Evolutionary conservation across 2,888 invertebrate genomes (phyloP), one percentile per base, ranked within the genome.

Genomic region (Eupithecia inturbata): DNA sequence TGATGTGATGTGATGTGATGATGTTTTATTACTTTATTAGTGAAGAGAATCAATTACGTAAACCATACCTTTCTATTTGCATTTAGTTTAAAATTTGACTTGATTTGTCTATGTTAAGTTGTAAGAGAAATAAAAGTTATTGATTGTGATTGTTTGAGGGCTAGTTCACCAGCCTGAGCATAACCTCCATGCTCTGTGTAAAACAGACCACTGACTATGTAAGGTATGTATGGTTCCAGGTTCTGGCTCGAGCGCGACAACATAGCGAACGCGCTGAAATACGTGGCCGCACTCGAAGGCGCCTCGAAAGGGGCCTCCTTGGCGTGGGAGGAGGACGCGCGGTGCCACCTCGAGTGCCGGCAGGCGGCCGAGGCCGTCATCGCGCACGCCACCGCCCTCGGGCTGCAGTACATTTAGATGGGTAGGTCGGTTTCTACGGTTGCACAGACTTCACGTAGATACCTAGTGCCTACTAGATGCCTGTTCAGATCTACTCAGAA

Each of bases 211-310:
- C 49, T n/a, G 49, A 49, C n/a, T n/a, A n/a, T 16, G n/a, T n/a
- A n/a, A n/a, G n/a, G n/a, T n/a, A n/a, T 49, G 14, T 49, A 2
- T n/a, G 49, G 12, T 36, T 22, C 5, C 84, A 98, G 98, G 87
- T 98, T 97, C 88, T 98, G 97, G 96, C 89, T 99, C 73, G 97
- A 98, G 81, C 96, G 97, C 71, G 98, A 98, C n/a, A 97, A 99
- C 87, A 95, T 99, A 80, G 96, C 97, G 71, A 96, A 96, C 89
- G 97, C 99, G 0, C 92, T 99, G 14, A 96, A 96, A 72, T 99
- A 98, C 91, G 97, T 98, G 95, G 97, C 97, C 86, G 95, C 98
- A 36, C 93, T 99, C 75, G 95, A 96, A 83, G 99, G 99, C n/a
- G 98, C 98, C 49, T 96, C 99, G 0, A 95, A 97, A 4, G 95